These are phyloP conservation scores for Scaptomyza pallida DNA, from an alignment of 1,140 invertebrate species.

Conservation along the genomic window DNA sequence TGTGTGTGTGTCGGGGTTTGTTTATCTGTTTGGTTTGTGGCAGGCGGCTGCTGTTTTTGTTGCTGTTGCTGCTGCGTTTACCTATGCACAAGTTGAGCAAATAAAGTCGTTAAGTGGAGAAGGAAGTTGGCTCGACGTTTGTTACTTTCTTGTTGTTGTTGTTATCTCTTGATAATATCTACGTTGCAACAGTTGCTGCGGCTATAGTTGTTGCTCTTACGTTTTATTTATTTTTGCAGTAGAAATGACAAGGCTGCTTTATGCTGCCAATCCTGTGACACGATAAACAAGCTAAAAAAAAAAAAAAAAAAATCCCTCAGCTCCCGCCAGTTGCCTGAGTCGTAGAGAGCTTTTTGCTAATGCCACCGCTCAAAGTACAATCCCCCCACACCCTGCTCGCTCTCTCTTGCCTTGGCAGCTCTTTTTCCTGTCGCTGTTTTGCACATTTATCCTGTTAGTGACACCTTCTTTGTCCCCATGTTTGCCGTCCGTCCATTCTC, in stretches of 20 bases:
- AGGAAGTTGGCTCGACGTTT: conserved; percentile 24
- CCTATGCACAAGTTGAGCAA: conserved; percentile 72
- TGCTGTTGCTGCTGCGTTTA: conserved; percentile 48
- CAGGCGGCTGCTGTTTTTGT: conserved; percentile 23
- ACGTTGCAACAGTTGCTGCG: conserved; percentile 41
- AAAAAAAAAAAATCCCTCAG: conserved; percentile 42
- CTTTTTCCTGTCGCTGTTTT: conserved; percentile 78
- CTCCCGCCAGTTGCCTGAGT: background rate
- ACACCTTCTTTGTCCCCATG: conserved; percentile 78
- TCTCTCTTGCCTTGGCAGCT: conserved; percentile 55
- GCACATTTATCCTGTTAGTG: conserved; percentile 80
- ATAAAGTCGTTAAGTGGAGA: conserved; percentile 70
- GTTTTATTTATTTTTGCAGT: conserved; percentile 49
- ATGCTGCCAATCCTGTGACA: conserved; percentile 79
- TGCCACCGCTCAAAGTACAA: background rate
- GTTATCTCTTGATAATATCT: conserved; percentile 38
- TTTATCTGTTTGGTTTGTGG: conserved; percentile 49
- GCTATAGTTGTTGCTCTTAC: conserved; percentile 21
- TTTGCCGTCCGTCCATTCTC: conserved; percentile 23
- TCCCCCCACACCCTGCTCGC: background rate
- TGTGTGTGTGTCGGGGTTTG: conserved; percentile 34
- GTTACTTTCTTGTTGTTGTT: conserved; percentile 16
- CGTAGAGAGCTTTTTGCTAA: conserved; percentile 13
- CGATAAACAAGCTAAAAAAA: conserved; percentile 75
- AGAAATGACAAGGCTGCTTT: conserved; percentile 65